phyloP scores from a whole-genome alignment of 2,113 vertebrate species.

The Sinocyclocheilus rhinocerous region DNA sequence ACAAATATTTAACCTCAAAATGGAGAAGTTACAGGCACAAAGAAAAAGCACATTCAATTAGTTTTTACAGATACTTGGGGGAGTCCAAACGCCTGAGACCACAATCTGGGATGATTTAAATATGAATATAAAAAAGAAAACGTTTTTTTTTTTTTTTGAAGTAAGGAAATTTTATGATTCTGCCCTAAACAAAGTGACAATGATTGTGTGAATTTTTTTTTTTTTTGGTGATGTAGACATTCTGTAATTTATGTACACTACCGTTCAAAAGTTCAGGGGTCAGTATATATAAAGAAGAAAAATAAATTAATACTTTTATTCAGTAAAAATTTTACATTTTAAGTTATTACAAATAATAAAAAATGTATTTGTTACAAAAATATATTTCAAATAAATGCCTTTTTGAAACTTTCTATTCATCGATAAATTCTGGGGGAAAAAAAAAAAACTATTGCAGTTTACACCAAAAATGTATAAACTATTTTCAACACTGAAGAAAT shows the following conservation, averaged over 20 bases:
- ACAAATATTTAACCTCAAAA: neutral
- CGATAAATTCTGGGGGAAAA: too few species aligned
- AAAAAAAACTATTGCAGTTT: too few species aligned
- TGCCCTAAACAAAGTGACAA: too few species aligned
- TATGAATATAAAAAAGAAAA: neutral
- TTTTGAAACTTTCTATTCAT: too few species aligned
- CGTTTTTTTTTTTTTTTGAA: neutral
- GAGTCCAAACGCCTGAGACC: neutral
- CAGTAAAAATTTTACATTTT: neutral
- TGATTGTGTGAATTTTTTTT: too few species aligned
- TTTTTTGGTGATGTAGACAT: too few species aligned
- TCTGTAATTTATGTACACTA: too few species aligned
- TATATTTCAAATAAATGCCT: too few species aligned
- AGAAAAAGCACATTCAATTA: neutral
- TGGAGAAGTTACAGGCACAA: neutral
- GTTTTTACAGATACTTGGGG: neutral
- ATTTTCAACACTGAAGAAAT: too few species aligned
- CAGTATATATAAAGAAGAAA: too few species aligned
- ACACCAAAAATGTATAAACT: too few species aligned
- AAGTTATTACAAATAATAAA: neutral
- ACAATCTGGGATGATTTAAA: neutral
- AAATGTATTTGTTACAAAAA: neutral
- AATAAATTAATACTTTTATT: neutral
- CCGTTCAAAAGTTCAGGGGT: too few species aligned
- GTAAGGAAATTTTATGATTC: neutral